Evolutionary conservation across 2,113 vertebrate genomes (phyloP).

Genomic region (Cygnus atratus): DNA sequence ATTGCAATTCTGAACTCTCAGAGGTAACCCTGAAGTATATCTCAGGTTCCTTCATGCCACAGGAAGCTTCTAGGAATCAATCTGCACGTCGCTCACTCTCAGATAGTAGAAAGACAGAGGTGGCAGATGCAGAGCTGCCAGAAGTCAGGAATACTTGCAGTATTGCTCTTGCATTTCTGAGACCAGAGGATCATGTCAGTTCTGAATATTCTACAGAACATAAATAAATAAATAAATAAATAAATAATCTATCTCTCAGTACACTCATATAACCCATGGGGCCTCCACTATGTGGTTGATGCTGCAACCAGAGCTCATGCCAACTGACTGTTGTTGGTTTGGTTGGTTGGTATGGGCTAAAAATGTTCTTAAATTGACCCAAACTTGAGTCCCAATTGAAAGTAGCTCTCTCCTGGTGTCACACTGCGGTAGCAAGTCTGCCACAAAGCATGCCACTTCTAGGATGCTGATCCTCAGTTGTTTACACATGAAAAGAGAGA

Average conservation of each 20-base stretch:
- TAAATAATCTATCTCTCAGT: background rate
- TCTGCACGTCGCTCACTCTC: background rate
- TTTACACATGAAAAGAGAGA: background rate
- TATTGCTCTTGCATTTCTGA: background rate
- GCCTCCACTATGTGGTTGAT: background rate
- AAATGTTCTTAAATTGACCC: background rate
- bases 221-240: background rate
- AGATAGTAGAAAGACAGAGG: background rate
- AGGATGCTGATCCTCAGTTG: background rate
- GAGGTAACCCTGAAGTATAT: constrained; percentile 28
- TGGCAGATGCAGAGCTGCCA: background rate
- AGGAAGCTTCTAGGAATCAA: background rate
- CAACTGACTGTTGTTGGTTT: background rate
- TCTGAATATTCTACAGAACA: background rate
- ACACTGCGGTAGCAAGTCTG: background rate
- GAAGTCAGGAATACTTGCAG: constrained; percentile 1
- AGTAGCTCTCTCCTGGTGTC: background rate
- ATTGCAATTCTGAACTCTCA: background rate
- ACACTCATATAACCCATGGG: background rate
- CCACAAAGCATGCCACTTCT: background rate
- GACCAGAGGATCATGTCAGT: background rate
- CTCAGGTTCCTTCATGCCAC: background rate
- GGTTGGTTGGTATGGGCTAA: background rate
- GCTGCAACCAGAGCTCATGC: background rate
- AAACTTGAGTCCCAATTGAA: background rate